Evolutionary conservation across 2,113 vertebrate genomes (phyloP).

Genomic region (Arizona elegans): DNA sequence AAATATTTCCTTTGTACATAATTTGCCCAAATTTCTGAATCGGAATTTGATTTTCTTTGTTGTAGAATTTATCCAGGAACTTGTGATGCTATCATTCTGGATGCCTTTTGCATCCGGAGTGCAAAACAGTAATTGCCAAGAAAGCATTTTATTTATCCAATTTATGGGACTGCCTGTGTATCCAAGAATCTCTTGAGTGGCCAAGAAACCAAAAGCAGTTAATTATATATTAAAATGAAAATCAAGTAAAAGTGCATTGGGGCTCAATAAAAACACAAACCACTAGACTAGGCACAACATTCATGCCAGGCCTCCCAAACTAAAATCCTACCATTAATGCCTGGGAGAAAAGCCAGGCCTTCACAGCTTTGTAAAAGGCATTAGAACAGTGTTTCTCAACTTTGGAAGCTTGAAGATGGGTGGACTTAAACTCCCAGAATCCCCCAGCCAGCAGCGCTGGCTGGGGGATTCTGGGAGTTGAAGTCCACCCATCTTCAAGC

Average conservation of each 20-base stretch:
- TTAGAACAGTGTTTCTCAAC: no score
- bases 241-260: background rate
- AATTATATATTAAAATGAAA: background rate
- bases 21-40: background rate
- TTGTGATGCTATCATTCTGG: background rate
- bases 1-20: background rate
- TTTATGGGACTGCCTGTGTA: background rate
- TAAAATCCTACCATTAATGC: background rate
- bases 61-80: background rate
- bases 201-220: background rate
- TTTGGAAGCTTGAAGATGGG: no score
- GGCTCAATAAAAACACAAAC: background rate
- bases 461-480: no score
- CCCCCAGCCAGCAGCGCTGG: no score
- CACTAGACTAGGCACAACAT: background rate
- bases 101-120: background rate
- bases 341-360: background rate
- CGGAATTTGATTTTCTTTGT: background rate
- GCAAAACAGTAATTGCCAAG: background rate
- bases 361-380: background rate
- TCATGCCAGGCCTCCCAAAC: background rate
- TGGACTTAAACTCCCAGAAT: no score
- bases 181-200: background rate
- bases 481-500: no score
- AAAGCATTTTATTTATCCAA: background rate